Conservation (phyloP, 1,140 invertebrate genomes). For the Drosophila nasuta region DNA sequence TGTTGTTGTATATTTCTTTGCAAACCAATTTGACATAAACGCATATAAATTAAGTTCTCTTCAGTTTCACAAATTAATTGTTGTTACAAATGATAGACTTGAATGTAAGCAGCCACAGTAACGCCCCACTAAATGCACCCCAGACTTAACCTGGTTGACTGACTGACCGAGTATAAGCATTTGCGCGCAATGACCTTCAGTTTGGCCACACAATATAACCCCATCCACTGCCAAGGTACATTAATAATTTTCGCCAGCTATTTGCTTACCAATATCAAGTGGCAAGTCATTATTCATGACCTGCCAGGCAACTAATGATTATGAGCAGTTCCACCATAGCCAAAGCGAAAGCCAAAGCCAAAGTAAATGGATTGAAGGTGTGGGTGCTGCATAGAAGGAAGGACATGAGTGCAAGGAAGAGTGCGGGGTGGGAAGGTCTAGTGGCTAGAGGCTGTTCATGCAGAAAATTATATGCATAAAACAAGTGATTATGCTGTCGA, state of each 20-base stretch:
- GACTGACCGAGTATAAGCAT: neutral
- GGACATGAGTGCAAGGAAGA: neutral
- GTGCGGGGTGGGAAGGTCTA: neutral
- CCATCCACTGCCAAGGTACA: conserved; percentile 36
- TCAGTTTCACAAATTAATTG: neutral
- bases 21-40: neutral
- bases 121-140: conserved; percentile 23
- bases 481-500: conserved; percentile 80
- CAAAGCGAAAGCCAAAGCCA: neutral
- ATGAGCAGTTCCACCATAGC: conserved; percentile 59
- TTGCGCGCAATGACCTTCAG: conserved; percentile 42
- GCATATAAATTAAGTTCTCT: neutral
- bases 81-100: neutral
- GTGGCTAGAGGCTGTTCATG: conserved; percentile 67
- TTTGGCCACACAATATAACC: conserved; percentile 15
- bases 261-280: conserved; percentile 78
- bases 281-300: conserved; percentile 79
- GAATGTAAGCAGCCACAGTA: conserved; percentile 1
- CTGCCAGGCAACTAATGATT: conserved; percentile 74
- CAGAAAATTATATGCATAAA: conserved; percentile 84
- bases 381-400: conserved; percentile 14
- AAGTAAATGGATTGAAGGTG: conserved; percentile 1
- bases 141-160: neutral
- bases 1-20: neutral
- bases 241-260: conserved; percentile 76